Conservation (phyloP, 2,888 invertebrate species). For the Gymnocheta viridis region DNA sequence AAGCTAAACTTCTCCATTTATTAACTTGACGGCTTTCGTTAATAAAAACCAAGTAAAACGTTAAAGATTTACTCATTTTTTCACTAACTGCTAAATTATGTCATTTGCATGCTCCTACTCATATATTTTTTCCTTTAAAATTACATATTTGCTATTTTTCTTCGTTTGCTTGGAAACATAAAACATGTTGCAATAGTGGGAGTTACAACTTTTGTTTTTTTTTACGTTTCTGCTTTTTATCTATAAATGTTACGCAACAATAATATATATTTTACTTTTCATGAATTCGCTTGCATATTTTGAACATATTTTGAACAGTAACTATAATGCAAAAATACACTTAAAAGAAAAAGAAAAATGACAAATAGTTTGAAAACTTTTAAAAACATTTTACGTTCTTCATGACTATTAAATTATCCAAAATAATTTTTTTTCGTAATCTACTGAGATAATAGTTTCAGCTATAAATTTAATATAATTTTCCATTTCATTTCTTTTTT, state of each 20-base stretch:
- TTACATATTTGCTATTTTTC: background rate
- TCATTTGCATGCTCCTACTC: constrained; percentile 27
- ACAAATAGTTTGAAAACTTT: background rate
- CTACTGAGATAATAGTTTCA: background rate
- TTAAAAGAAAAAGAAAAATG: background rate
- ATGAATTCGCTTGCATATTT: constrained; percentile 36
- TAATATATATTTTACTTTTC: constrained; percentile 49
- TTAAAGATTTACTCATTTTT: background rate
- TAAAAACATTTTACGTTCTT: background rate
- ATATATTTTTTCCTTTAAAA: background rate
- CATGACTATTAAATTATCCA: background rate
- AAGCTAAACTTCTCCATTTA: too few species aligned
- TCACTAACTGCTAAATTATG: constrained; percentile 7
- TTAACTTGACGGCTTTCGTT: too few species aligned
- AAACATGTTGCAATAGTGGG: constrained; percentile 33
- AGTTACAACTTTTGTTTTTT: background rate
- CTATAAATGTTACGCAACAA: constrained; percentile 41
- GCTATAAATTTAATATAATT: background rate
- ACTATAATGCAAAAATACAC: background rate
- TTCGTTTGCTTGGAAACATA: background rate
- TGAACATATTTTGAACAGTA: background rate
- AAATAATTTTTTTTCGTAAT: background rate
- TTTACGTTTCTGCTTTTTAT: constrained; percentile 16
- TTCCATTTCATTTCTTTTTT: background rate
- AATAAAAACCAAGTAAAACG: too few species aligned